These are phyloP conservation scores for Chironomus striatipennis DNA, from an alignment of 1,140 invertebrate species.

Conservation along the genomic window DNA sequence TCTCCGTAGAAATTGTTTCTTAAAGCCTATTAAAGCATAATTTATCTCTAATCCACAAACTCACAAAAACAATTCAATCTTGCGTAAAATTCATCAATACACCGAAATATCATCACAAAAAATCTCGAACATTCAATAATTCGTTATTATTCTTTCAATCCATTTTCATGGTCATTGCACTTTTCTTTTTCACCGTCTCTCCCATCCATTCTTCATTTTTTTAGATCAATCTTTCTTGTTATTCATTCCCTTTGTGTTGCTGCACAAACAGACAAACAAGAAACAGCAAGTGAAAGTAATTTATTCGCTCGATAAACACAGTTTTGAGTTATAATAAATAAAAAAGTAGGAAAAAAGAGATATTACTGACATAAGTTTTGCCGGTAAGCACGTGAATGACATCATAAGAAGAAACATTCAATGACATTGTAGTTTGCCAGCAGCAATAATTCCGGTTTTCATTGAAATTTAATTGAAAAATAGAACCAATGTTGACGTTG, in stretches of 20 bases:
- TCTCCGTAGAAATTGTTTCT: too few species aligned
- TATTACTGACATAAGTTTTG: background rate
- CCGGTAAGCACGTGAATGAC: background rate
- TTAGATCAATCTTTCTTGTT: too few species aligned
- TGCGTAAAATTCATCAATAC: too few species aligned
- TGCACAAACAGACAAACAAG: background rate
- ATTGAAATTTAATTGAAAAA: background rate
- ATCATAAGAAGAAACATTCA: background rate
- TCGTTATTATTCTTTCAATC: background rate
- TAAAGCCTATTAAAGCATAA: too few species aligned
- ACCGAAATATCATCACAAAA: too few species aligned
- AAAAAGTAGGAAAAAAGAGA: background rate
- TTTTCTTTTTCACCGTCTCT: background rate
- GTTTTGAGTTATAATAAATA: background rate
- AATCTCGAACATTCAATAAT: background rate
- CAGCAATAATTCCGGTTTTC: background rate
- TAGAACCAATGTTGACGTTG: background rate
- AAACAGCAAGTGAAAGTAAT: background rate
- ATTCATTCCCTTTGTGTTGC: too few species aligned
- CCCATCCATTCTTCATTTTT: background rate
- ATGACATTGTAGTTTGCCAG: too few species aligned
- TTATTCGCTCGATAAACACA: background rate
- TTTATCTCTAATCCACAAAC: too few species aligned
- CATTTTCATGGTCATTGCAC: background rate
- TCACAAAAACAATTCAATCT: too few species aligned